Base-by-base conservation (phyloP, 2,113 vertebrate genomes). In the Gasterosteus aculeatus region DNA sequence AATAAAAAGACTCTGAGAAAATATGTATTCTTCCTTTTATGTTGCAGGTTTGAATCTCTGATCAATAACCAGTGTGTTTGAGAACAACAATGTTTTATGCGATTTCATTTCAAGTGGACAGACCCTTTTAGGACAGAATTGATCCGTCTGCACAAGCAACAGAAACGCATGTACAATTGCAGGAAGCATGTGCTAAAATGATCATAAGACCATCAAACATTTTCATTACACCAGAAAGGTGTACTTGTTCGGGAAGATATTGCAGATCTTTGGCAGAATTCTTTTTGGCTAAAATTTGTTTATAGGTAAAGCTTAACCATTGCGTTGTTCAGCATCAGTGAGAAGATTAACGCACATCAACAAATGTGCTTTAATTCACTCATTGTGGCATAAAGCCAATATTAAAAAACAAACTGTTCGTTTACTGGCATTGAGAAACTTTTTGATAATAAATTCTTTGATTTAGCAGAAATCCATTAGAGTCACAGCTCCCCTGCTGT, bases 1-100 rank as follows among this genome's bases (percentile, higher is more conserved):
- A 33, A n/a, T 46, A 29, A 51, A 46, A 49, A 15, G 26, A 51
- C 15, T 39, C 18, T 4, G 49, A 57, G 26, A 58, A 38, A 69
- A 69, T 60, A 46, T 41, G 15, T 22, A 9, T 66, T 18, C 1
- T 26, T 41, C 7, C 15, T 39, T 39, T 31, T 29, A 31, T 15
- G 31, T 71, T 39, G 16, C n/a, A 39, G 19, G 39, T 68, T 54
- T 67, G 33, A 67, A 38, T 66, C n/a, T 5, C 47, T 38, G n/a
- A 64, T 53, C 19, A 12, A 11, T 38, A 10, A 67, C 16, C 0
- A 53, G 12, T n/a, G 15, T 41, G 19, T 35, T 66, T 47, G 2
- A 15, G 46, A 67, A 31, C 44, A 7, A 18, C 11, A 19, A 26
- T n/a, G 9, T 42, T 33, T 44, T 58, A 5, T 7, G 31, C 2